Evolutionary conservation across 2,113 vertebrate genomes (phyloP).

Genomic region (Strix aluco): DNA sequence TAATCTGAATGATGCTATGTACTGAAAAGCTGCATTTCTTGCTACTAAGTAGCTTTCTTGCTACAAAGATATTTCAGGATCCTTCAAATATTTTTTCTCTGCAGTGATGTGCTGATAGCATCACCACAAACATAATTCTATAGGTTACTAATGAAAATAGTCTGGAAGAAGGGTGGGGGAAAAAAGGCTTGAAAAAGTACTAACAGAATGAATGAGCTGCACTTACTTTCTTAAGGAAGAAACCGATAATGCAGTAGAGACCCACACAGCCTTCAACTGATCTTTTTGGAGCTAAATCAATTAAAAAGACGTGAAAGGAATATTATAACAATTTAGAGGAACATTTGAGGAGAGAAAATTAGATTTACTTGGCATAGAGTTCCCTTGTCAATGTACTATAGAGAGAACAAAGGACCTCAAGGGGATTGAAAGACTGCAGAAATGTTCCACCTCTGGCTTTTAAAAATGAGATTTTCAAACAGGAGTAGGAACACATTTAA

Average conservation of each 20-base stretch:
- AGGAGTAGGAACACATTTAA: constrained; percentile 37
- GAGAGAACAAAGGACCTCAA: constrained; percentile 40
- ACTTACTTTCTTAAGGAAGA: constrained; percentile 9
- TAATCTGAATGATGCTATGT: background rate
- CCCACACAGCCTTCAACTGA: background rate
- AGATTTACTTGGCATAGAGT: constrained; percentile 55
- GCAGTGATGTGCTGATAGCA: background rate
- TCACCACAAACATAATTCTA: background rate
- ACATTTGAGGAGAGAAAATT: constrained; percentile 62
- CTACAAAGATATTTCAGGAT: background rate
- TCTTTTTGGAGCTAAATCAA: constrained; percentile 45
- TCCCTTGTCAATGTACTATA: constrained; percentile 41
- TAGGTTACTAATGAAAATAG: background rate
- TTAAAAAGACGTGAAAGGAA: constrained; percentile 51
- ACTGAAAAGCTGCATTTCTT: background rate
- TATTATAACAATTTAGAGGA: constrained; percentile 63
- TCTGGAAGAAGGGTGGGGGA: background rate
- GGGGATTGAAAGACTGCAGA: constrained; percentile 15
- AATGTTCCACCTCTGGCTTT: constrained; percentile 57
- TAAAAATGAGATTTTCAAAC: constrained; percentile 62
- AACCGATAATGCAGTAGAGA: background rate
- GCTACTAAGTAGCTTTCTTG: background rate
- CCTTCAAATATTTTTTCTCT: background rate
- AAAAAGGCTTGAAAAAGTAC: background rate
- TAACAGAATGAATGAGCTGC: background rate